Percentiles rank a stretch among this genome's conserved stretches.
phyloP scores from a whole-genome alignment of 2,888 invertebrate species.

The Megaustenia siamemsis region DNA sequence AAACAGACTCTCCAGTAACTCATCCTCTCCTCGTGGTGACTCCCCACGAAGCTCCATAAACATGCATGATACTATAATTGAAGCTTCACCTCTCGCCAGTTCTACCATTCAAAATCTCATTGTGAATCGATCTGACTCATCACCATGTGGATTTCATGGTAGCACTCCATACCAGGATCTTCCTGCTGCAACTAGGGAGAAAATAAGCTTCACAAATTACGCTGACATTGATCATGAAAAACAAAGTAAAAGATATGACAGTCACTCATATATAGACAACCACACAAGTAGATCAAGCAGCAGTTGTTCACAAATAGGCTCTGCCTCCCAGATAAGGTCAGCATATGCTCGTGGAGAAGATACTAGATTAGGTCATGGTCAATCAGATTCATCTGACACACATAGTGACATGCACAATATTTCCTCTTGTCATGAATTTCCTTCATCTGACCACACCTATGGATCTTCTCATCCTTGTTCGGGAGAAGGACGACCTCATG shows the following conservation, averaged over 20 bases:
- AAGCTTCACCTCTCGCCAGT: background rate
- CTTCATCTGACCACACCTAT: slow-evolving; percentile 33
- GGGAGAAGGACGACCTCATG: slow-evolving; percentile 5
- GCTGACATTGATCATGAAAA: slow-evolving; percentile 42
- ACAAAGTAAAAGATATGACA: background rate
- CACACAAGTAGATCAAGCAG: slow-evolving; percentile 44
- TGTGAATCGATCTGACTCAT: slow-evolving; percentile 31
- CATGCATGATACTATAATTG: background rate
- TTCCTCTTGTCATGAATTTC: slow-evolving; percentile 33
- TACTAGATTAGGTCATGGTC: background rate
- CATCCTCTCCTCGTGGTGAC: slow-evolving; percentile 41
- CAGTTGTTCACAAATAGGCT: slow-evolving; percentile 53
- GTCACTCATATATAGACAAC: slow-evolving; percentile 24
- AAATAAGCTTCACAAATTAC: slow-evolving; percentile 46
- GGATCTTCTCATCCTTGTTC: slow-evolving; percentile 14
- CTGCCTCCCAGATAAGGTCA: slow-evolving; percentile 39
- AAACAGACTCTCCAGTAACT: slow-evolving; percentile 45
- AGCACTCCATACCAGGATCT: slow-evolving; percentile 44
- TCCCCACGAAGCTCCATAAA: slow-evolving; percentile 16
- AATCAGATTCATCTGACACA: slow-evolving; percentile 51
- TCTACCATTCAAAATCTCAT: background rate
- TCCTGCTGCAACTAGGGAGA: slow-evolving; percentile 33
- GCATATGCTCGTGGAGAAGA: background rate
- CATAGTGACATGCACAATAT: slow-evolving; percentile 40
- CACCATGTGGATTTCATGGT: slow-evolving; percentile 55